These are phyloP conservation scores for Xenopus tropicalis DNA, from an alignment of 2,113 vertebrate species.

Conservation along the genomic window DNA sequence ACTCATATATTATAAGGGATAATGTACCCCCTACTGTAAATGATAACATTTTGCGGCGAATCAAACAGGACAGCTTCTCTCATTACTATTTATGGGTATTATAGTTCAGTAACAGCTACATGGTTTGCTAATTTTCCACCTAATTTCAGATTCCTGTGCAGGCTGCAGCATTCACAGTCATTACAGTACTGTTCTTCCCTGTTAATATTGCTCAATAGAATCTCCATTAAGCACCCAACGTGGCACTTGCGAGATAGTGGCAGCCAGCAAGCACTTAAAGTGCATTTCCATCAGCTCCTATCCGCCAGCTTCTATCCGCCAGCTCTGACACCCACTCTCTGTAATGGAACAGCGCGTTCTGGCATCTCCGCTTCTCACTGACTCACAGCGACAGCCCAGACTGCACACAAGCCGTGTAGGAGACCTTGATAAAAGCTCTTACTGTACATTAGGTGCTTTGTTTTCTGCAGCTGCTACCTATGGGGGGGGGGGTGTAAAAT, in stretches of 20 bases:
- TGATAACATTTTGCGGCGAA: too few relatives aligned
- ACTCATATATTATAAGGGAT: too few relatives aligned
- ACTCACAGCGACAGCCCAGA: slow-evolving; percentile 21
- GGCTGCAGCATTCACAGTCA: too few relatives aligned
- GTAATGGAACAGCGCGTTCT: slow-evolving; percentile 15
- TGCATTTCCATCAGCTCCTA: background rate
- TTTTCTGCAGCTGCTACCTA: background rate
- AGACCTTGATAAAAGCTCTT: background rate
- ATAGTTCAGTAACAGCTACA: too few relatives aligned
- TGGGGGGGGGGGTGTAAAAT: background rate
- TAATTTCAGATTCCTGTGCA: too few relatives aligned
- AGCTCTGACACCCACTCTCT: slow-evolving; percentile 17
- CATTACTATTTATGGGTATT: too few relatives aligned
- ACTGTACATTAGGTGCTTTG: slow-evolving; percentile 11
- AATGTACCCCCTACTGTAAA: too few relatives aligned
- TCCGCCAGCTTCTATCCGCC: background rate
- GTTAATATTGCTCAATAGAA: too few relatives aligned
- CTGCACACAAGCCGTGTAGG: slow-evolving; percentile 15
- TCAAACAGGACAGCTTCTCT: too few relatives aligned
- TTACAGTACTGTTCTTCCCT: too few relatives aligned
- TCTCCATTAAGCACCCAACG: background rate
- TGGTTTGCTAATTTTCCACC: too few relatives aligned
- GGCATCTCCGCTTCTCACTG: slow-evolving; percentile 15
- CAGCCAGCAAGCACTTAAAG: background rate
- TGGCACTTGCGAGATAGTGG: background rate